These are phyloP conservation scores for Typhlichthys eigenmanni DNA, from an alignment of 2,797 vertebrate genomes.

Conservation along the genomic window DNA sequence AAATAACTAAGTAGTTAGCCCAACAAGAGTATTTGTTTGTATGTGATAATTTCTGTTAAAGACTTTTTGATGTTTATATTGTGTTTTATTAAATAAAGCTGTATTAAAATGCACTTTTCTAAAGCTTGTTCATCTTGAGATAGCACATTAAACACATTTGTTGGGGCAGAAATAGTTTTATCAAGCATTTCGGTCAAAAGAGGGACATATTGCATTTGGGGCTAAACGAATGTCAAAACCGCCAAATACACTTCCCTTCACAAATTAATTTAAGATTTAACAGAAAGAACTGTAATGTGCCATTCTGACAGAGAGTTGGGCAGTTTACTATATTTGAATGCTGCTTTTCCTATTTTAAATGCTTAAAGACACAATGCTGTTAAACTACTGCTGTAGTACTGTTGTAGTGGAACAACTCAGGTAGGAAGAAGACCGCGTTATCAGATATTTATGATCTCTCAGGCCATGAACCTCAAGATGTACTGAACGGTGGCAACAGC, in stretches of 20 bases:
- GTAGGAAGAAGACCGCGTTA: too few relatives aligned
- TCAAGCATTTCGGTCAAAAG: slow-evolving; percentile 10
- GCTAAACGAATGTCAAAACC: slow-evolving; percentile 46
- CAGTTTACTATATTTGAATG: background rate
- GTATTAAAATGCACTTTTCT: too few relatives aligned
- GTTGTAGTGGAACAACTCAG: slow-evolving; percentile 26
- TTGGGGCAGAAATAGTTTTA: too few relatives aligned
- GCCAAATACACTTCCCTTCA: slow-evolving; percentile 42
- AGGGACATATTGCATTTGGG: slow-evolving; percentile 19
- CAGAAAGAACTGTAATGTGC: background rate
- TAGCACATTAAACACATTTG: too few relatives aligned
- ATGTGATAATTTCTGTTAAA: too few relatives aligned
- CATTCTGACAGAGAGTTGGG: background rate
- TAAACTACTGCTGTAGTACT: slow-evolving; percentile 20
- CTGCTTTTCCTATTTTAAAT: background rate
- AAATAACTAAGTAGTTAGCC: too few relatives aligned
- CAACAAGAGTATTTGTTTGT: too few relatives aligned
- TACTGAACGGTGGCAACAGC: background rate
- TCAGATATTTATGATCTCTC: too few relatives aligned
- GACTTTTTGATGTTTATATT: too few relatives aligned
- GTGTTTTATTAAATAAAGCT: too few relatives aligned
- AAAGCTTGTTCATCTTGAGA: too few relatives aligned
- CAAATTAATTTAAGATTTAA: slow-evolving; percentile 10
- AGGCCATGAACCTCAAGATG: background rate
- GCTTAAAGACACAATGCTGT: slow-evolving; percentile 6